Percentiles rank a stretch among this genome's conserved stretches.
These are phyloP conservation scores for Vandiemenella viatica DNA, from an alignment of 2,888 invertebrate genomes.

Conservation along the genomic window DNA sequence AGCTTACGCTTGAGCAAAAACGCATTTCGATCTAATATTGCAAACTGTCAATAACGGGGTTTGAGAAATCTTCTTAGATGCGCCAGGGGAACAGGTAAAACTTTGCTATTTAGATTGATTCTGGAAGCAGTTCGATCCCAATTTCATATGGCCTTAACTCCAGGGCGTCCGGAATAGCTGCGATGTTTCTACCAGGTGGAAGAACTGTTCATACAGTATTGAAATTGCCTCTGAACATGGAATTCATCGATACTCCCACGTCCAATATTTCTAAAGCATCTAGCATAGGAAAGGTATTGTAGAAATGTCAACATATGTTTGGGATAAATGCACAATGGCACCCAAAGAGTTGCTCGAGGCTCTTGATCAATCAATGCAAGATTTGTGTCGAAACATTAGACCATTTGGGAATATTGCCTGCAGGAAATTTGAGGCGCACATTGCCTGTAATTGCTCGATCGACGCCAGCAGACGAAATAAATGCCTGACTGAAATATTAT, in stretches of 20 bases:
- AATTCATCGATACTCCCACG: conserved; percentile 9
- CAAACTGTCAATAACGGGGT: conserved; percentile 4
- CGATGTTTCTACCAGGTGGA: background rate
- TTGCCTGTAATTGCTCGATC: no score
- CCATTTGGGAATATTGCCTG: no score
- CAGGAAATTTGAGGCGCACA: no score
- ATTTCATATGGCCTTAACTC: background rate
- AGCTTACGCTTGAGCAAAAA: conserved; percentile 17
- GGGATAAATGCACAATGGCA: no score
- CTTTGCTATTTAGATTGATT: background rate
- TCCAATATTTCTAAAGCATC: background rate
- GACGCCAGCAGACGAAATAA: no score
- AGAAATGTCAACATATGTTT: background rate
- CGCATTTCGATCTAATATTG: conserved; percentile 13
- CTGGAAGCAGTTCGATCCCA: background rate
- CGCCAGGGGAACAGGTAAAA: background rate
- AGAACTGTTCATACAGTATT: conserved; percentile 1
- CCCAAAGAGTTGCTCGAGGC: no score
- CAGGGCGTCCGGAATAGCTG: conserved; percentile 4
- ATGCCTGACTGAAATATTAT: no score
- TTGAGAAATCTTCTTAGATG: conserved; percentile 4
- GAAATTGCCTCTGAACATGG: background rate
- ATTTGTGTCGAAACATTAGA: no score
- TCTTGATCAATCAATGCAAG: no score
- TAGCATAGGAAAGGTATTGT: background rate